Conservation (phyloP, 2,113 vertebrate genomes). For the Bothrops jararaca region DNA sequence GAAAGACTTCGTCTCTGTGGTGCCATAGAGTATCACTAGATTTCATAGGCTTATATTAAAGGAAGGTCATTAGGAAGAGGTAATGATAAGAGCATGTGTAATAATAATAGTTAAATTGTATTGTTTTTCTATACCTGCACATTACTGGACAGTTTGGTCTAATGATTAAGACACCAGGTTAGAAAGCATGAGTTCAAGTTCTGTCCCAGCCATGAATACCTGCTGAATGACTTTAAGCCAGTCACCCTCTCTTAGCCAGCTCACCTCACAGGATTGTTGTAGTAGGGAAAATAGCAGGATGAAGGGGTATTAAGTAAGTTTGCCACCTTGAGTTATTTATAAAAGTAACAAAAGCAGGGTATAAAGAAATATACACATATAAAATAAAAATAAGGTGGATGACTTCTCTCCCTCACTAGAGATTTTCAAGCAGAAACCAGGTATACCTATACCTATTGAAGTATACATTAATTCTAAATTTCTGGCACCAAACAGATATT, state of each 20-base stretch:
- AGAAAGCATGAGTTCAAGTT: not conserved
- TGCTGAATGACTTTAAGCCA: not conserved
- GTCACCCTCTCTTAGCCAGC: not conserved
- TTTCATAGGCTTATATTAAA: not conserved
- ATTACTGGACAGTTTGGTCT: not conserved
- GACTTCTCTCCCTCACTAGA: not conserved
- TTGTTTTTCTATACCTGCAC: not conserved
- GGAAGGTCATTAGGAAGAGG: not conserved
- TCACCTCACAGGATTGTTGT: not conserved
- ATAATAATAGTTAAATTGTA: not conserved
- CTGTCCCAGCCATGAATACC: not conserved
- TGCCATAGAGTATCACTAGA: not conserved
- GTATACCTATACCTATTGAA: not conserved
- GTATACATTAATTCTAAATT: not conserved
- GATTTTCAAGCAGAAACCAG: not conserved
- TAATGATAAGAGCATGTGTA: not conserved
- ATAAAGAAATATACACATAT: not conserved
- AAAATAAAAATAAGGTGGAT: not conserved
- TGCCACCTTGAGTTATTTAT: not conserved
- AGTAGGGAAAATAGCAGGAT: not conserved
- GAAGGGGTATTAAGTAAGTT: not conserved
- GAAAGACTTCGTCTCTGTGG: not conserved
- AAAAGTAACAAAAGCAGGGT: not conserved
- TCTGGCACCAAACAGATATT: not conserved
- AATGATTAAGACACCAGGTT: not conserved